phyloP scores from a whole-genome alignment of 2,113 vertebrate genomes.

The Furnarius figulus region DNA sequence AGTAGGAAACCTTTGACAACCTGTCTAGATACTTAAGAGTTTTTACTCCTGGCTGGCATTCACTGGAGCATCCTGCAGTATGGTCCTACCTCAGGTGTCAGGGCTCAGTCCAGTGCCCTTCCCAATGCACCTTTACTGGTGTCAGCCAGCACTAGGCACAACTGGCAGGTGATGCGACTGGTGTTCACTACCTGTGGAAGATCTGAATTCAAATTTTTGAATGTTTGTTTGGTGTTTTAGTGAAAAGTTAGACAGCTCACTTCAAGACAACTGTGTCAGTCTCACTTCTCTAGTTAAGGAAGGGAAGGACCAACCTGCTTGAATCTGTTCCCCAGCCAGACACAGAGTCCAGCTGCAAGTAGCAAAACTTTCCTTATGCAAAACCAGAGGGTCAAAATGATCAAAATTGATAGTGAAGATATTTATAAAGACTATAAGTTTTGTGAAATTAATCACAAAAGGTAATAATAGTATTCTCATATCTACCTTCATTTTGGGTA shows the following conservation, averaged over 20 bases:
- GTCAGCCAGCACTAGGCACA: background rate
- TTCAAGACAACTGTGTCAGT: background rate
- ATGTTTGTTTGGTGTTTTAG: background rate
- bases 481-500: background rate
- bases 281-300: background rate
- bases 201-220: background rate
- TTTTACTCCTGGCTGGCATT: background rate
- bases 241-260: background rate
- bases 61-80: rapidly evolving
- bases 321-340: background rate
- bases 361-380: background rate
- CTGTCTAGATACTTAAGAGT: rapidly evolving
- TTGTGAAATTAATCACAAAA: background rate
- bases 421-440: background rate
- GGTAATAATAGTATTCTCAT: background rate
- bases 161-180: background rate
- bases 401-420: background rate
- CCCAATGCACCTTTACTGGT: background rate
- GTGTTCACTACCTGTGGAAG: background rate
- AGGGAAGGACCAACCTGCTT: background rate
- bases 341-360: background rate
- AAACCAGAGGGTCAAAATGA: background rate
- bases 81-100: background rate
- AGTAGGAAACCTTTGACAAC: background rate
- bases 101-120: background rate